Conservation (phyloP, 1,140 invertebrate species). For the Dufourea novaeangliae region DNA sequence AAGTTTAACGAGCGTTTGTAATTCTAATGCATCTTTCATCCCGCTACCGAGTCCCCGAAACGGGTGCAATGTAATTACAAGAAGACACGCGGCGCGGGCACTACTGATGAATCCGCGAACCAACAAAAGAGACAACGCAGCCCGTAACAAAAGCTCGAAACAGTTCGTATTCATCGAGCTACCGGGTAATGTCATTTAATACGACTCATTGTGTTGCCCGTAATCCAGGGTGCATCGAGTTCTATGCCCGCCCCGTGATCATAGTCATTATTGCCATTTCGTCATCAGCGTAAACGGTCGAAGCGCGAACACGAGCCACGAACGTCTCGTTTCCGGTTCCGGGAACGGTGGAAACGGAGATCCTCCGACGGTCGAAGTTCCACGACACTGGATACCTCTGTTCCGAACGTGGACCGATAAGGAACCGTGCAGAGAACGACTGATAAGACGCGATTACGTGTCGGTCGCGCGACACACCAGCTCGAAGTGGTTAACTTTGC, state of each 20-base stretch:
- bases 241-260: neutral
- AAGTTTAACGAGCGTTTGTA: conserved; percentile 30
- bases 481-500: conserved; percentile 2
- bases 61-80: neutral
- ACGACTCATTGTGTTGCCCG: neutral
- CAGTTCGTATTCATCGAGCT: neutral
- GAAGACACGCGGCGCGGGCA: neutral
- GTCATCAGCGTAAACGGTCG: conserved; percentile 32
- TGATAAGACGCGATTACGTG: conserved; percentile 47
- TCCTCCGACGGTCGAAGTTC: neutral
- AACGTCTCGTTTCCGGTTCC: conserved; percentile 52
- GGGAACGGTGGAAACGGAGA: conserved; percentile 20
- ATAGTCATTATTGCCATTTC: conserved; percentile 27
- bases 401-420: conserved; percentile 44
- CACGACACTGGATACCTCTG: conserved; percentile 10
- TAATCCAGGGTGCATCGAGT: neutral
- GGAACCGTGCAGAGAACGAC: conserved; percentile 18
- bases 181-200: conserved; percentile 24
- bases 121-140: neutral
- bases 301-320: conserved; percentile 22
- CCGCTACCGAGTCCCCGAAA: neutral
- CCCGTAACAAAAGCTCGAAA: neutral
- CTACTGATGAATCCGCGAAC: neutral
- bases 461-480: neutral
- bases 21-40: neutral